Percentiles rank a stretch among this genome's conserved stretches.
These are phyloP conservation scores for Dryobota labecula DNA, from an alignment of 2,888 invertebrate genomes.

Conservation along the genomic window DNA sequence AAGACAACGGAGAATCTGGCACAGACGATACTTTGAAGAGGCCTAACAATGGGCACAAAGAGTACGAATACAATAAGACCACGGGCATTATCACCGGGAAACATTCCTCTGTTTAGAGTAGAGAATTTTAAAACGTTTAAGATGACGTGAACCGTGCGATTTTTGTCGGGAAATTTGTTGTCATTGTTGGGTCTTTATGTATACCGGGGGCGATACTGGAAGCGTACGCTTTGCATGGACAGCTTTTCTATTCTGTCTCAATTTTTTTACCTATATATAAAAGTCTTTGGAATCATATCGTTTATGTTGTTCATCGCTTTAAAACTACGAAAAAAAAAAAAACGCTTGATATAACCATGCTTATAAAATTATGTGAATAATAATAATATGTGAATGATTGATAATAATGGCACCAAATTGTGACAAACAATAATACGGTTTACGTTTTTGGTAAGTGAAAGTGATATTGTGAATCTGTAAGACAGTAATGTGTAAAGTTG, in stretches of 20 bases:
- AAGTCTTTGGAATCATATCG: conserved; percentile 8
- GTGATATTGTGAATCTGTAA: conserved; percentile 56
- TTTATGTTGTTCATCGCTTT: conserved; percentile 23
- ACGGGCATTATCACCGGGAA: conserved; percentile 87
- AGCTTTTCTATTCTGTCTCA: conserved; percentile 19
- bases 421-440: conserved; percentile 42
- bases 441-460: conserved; percentile 40
- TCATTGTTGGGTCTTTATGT: conserved; percentile 47
- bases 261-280: neutral
- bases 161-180: conserved; percentile 48
- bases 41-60: conserved; percentile 81
- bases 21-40: conserved; percentile 74
- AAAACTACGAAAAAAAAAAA: neutral
- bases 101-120: conserved; percentile 84
- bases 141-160: conserved; percentile 54
- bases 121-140: conserved; percentile 57
- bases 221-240: conserved; percentile 28
- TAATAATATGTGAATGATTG: no score
- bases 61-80: conserved; percentile 85
- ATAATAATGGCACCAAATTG: neutral
- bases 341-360: conserved; percentile 11
- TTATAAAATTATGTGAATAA: neutral
- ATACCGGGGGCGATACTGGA: conserved; percentile 14
- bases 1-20: conserved; percentile 74
- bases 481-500: conserved; percentile 41